Base-by-base conservation (phyloP, 2,888 invertebrate genomes). In the Ephialtes manifestator region DNA sequence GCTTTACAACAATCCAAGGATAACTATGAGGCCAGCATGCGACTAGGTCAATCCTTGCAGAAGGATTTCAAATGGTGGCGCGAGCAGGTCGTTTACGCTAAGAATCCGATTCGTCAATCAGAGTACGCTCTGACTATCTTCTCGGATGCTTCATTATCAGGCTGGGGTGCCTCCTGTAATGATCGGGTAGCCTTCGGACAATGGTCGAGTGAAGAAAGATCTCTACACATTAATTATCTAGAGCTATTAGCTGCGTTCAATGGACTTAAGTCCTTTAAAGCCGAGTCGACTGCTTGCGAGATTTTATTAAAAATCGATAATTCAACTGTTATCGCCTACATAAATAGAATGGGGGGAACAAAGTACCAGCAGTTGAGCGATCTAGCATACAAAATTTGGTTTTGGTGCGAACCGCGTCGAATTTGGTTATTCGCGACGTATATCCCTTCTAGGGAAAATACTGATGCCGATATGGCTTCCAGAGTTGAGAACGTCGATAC, bases 191-290 rank as follows among this genome's bases (percentile, higher is more conserved):
- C 10, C 10, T 79, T 51, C 18, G 79, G 83, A 3, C 20, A 71
- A 18, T 76, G 77, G 71, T 77, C 65, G 8, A 0, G 15, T 3
- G 13, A 15, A 18, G 67, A 83, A 51, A 65, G 39, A 24, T 65
- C 13, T 8, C 4, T 15, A 0, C 83, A 79, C 31, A 79, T 79
- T 7, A 63, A 63, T 39, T 39, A n/a, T 24, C 46, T 79, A 4
- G 71, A 79, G 46, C 20, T 79, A 28, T 13, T 79, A 31, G 79
- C 60, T 35, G 48, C 51, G 15, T 71, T 71, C 4, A 58, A 60
- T 20, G 83, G 79, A 18, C 58, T 86, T 43, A 83, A 86, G 83
- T 86, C 72, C 67, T 83, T 80, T 63, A 83, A 35, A 10, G 18
- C 2, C 43, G 71, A 87, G 15, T 46, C 63, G 18, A 28, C 39